Conservation (phyloP, 92 coral and sea anemone genomes). For the Bergia sp. region DNA sequence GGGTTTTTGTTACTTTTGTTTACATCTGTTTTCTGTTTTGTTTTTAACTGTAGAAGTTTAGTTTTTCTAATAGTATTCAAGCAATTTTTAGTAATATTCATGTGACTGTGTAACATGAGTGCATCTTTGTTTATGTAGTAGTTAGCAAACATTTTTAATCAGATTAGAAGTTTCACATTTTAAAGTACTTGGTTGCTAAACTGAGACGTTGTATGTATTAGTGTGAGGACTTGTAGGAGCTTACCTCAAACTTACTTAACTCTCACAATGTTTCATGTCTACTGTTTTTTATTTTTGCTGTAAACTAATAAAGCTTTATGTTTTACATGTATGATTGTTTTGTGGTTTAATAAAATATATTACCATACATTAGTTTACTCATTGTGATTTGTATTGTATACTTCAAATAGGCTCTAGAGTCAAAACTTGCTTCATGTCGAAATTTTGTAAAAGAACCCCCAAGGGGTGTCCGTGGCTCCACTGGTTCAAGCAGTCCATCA, state of each 20-base stretch:
- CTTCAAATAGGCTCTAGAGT: constrained; percentile 84
- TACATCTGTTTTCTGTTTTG: background rate
- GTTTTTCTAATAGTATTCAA: too few species aligned
- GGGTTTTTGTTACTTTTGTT: background rate
- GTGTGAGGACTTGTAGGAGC: background rate
- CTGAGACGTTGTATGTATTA: background rate
- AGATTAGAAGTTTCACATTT: background rate
- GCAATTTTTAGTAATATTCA: too few species aligned
- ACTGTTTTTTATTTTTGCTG: background rate
- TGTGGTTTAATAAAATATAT: background rate
- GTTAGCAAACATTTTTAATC: too few species aligned
- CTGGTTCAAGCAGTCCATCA: constrained; percentile 91
- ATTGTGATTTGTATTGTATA: background rate
- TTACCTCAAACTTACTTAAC: background rate
- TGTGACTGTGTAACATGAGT: too few species aligned
- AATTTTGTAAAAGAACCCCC: constrained; percentile 99
- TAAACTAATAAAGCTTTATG: background rate
- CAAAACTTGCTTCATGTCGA: constrained; percentile 97
- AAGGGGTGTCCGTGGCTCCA: constrained; percentile 84
- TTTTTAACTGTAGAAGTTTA: background rate
- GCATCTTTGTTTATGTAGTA: too few species aligned
- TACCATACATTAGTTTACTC: background rate
- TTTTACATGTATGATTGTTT: too few species aligned
- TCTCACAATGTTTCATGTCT: background rate
- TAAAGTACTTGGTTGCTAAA: background rate